Base-by-base conservation (phyloP, 2,888 invertebrate species). In the Torymus texanus region DNA sequence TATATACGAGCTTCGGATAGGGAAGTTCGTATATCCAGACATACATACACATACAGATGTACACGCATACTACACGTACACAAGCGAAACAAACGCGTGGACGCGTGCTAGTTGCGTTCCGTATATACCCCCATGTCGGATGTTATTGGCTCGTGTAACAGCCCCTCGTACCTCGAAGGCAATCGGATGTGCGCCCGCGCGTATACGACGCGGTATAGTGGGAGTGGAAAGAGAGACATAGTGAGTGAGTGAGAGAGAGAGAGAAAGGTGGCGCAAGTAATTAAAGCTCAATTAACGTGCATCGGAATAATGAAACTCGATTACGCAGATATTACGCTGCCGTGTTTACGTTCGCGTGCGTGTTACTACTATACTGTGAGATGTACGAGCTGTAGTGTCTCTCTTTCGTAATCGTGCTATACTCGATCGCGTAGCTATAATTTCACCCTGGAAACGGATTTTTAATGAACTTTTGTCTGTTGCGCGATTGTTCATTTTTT, bases 241-340 rank as follows among this genome's bases (percentile, higher is more conserved):
- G 62, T 10, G 21, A 53, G 0, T 2, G 14, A 10, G 29, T 5
- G 61, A 63, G 56, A 41, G 24, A 50, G 21, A 53, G 59, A 51
- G 56, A 4, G 11, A 59, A 51, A 29, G 24, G 63, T 51, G 58
- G 29, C 58, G 65, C 29, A 51, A 62, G 18, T 68, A 68, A 80
- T 80, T 80, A 74, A 80, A 74, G 74, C 51, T 70, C 70, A 80
- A 80, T 77, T 80, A 80, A 56, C 53, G 67, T 51, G 66, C 71
- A 41, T 65, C 29, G 41, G 75, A 66, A 71, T 78, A 71, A 78
- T 66, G 62, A 66, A 80, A 78, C 56, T 68, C 63, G 63, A 76
- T 63, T 63, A 29, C n/a, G 2, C 13, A 24, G 59, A 68, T 75
- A 66, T 72, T 75, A 59, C 50, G 41, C 24, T 1, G 4, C 8